Percentiles rank a stretch among this genome's conserved stretches.
Conservation (phyloP, 92 coral and sea anemone genomes). For the Porites rus region DNA sequence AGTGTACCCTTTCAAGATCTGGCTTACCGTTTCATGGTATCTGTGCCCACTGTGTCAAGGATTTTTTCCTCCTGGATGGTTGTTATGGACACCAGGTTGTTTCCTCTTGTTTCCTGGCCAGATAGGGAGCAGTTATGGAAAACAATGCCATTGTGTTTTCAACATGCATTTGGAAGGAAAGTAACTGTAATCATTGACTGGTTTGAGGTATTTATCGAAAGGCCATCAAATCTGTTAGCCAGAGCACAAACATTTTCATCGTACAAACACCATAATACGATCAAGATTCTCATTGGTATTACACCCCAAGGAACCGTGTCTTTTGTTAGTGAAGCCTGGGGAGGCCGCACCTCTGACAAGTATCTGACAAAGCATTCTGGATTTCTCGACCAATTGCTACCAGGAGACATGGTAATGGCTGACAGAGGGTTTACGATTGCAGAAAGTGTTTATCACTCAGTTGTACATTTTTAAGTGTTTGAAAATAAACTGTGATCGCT, state of each 20-base stretch:
- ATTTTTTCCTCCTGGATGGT: constrained; percentile 53
- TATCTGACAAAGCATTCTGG: constrained; percentile 32
- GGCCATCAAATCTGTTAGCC: constrained; percentile 62
- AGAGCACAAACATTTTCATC: constrained; percentile 59
- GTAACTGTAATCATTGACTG: constrained; percentile 67
- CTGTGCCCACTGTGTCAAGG: constrained; percentile 44
- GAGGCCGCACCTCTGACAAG: constrained; percentile 57
- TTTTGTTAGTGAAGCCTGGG: constrained; percentile 60
- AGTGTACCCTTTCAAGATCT: constrained; percentile 54
- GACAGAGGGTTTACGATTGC: constrained; percentile 38
- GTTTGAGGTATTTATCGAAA: constrained; percentile 59
- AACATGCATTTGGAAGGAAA: constrained; percentile 50
- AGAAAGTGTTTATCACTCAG: background rate
- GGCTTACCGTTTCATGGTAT: constrained; percentile 47
- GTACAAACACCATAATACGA: constrained; percentile 67
- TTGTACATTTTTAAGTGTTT: too few relatives aligned
- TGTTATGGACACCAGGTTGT: constrained; percentile 43
- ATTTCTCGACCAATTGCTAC: constrained; percentile 17
- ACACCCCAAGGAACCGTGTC: constrained; percentile 69
- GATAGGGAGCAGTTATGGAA: constrained; percentile 69
- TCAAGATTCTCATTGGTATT: constrained; percentile 65
- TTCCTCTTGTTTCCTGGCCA: constrained; percentile 63
- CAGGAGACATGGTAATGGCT: constrained; percentile 68
- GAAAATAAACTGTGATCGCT: too few relatives aligned
- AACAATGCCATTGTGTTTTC: constrained; percentile 71